phyloP scores from a whole-genome alignment of 1,140 invertebrate species.

The Fopius arisanus region DNA sequence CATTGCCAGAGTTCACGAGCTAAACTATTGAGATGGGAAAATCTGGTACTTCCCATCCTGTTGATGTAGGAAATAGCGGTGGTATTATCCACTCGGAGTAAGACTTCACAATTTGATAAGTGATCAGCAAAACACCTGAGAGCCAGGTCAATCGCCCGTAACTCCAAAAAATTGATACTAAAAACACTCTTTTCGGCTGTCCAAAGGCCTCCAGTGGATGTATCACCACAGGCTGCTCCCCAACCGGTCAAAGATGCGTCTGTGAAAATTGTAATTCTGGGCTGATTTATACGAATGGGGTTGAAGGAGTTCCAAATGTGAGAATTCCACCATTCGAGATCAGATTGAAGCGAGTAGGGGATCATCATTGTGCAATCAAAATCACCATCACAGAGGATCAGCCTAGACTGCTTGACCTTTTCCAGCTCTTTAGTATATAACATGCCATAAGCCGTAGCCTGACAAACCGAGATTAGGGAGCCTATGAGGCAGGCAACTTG shows the following conservation, averaged over 20 bases:
- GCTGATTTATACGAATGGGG: too few relatives aligned
- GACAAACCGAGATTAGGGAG: not conserved
- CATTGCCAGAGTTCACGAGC: conserved; percentile 43
- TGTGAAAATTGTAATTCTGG: not conserved
- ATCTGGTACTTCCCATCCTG: not conserved
- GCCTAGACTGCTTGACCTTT: not conserved
- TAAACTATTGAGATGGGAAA: not conserved
- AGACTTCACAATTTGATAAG: conserved; percentile 1
- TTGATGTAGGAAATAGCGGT: not conserved
- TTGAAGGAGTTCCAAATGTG: too few relatives aligned
- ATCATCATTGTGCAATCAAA: not conserved
- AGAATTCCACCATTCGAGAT: not conserved
- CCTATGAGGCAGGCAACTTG: too few relatives aligned
- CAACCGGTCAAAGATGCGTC: not conserved
- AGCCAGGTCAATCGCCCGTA: not conserved
- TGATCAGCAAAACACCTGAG: conserved; percentile 18
- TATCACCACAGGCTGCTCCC: not conserved
- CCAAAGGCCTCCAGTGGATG: not conserved
- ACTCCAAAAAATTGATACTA: not conserved
- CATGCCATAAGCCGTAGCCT: not conserved
- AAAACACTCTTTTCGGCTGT: not conserved
- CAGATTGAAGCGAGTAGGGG: not conserved
- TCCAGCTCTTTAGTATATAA: not conserved
- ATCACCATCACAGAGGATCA: not conserved
- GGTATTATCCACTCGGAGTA: not conserved